Evolutionary conservation across 2,888 invertebrate genomes (phyloP).

Genomic region (Cyrtodaria siliqua): DNA sequence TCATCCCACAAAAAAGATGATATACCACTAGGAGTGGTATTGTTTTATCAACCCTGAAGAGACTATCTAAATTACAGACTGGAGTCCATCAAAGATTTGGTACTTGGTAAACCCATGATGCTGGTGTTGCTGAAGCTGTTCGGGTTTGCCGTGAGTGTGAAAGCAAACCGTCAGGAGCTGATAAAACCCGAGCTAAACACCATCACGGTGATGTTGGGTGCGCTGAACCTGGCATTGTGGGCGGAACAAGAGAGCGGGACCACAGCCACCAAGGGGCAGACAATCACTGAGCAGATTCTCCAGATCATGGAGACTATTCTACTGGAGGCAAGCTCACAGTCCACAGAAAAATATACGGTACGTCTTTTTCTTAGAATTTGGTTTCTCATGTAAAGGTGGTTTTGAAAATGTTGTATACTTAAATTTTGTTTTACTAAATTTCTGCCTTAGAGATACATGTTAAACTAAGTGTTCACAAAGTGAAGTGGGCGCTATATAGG

Average conservation of each 20-base stretch:
- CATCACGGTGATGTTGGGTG: conserved; percentile 88
- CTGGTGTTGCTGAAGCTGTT: conserved; percentile 96
- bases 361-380: too few relatives aligned
- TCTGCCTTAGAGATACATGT: too few relatives aligned
- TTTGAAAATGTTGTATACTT: too few relatives aligned
- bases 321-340: conserved; percentile 95
- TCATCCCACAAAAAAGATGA: too few relatives aligned
- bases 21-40: too few relatives aligned
- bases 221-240: conserved; percentile 89
- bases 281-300: conserved; percentile 94
- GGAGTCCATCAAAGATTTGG: conserved; percentile 93
- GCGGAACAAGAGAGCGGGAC: conserved; percentile 83
- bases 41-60: too few relatives aligned
- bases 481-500: too few relatives aligned
- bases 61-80: conserved; percentile 88
- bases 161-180: conserved; percentile 94
- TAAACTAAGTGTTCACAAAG: too few relatives aligned
- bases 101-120: conserved; percentile 94
- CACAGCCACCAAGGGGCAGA: conserved; percentile 85
- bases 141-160: conserved; percentile 94
- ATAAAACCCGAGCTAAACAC: conserved; percentile 92
- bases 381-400: too few relatives aligned
- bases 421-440: too few relatives aligned
- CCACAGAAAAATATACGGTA: conserved; percentile 91
- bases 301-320: conserved; percentile 98